Evolutionary conservation across 2,888 invertebrate genomes (phyloP).

Genomic region (Parnassius apollo): DNA sequence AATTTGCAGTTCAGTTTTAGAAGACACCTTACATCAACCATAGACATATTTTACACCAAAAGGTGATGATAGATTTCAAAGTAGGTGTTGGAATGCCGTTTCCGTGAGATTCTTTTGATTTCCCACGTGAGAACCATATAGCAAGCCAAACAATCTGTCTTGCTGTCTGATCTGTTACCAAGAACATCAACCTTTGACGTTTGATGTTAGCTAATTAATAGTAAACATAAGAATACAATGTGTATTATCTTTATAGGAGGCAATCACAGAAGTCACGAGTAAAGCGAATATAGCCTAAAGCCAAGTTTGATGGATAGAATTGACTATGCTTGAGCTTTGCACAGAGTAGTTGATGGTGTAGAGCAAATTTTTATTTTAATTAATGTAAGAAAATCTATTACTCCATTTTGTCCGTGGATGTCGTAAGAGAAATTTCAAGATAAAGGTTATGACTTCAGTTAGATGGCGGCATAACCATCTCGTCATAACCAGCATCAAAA

Average conservation of each 20-base stretch:
- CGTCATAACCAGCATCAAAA: no score
- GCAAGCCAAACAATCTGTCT: slow-evolving; percentile 45
- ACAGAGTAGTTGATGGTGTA: slow-evolving; percentile 38
- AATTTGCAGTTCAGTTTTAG: no score
- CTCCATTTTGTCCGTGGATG: no score
- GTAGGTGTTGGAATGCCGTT: background rate
- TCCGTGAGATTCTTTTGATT: background rate
- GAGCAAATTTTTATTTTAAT: slow-evolving; percentile 24
- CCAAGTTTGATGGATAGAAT: slow-evolving; percentile 64
- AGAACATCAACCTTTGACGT: slow-evolving; percentile 38
- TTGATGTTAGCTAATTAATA: slow-evolving; percentile 70
- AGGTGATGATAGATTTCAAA: no score
- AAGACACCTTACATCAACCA: no score
- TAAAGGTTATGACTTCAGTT: no score
- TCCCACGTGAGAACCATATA: background rate
- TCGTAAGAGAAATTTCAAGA: no score
- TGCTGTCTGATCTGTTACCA: slow-evolving; percentile 31
- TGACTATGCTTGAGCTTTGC: slow-evolving; percentile 43
- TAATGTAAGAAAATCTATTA: no score
- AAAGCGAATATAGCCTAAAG: slow-evolving; percentile 60
- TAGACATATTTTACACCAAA: no score
- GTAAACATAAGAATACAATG: slow-evolving; percentile 61
- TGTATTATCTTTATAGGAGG: slow-evolving; percentile 40
- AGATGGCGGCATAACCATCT: no score
- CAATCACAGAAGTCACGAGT: slow-evolving; percentile 69